Conservation (phyloP, 1,140 invertebrate species). For the Oncopeltus fasciatus region DNA sequence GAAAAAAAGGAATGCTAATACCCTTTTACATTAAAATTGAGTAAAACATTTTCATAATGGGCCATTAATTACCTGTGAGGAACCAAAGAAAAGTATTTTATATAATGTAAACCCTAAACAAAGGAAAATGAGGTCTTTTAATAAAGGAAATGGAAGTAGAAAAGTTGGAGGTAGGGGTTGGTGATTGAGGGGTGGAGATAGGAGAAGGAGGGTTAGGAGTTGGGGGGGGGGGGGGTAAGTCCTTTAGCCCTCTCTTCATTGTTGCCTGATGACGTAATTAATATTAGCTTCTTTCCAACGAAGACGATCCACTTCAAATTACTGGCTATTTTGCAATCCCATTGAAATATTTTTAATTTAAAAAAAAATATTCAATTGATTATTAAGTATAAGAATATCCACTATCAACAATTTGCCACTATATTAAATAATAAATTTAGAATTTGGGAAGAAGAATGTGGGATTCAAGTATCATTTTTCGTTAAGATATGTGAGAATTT, state of each 20-base stretch:
- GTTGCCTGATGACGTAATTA: neutral
- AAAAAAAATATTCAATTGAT: neutral
- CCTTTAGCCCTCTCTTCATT: neutral
- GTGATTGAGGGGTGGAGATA: too few species aligned
- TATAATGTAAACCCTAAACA: neutral
- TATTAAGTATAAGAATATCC: too few species aligned
- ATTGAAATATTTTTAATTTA: neutral
- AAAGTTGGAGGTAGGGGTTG: too few species aligned
- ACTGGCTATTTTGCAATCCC: neutral
- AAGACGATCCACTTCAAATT: neutral
- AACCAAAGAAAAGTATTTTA: neutral
- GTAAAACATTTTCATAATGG: neutral
- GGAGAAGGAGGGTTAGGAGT: too few species aligned
- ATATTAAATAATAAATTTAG: too few species aligned
- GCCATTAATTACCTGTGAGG: neutral
- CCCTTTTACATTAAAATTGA: neutral
- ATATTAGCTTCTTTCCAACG: neutral
- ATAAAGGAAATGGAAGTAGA: slow-evolving; percentile 4
- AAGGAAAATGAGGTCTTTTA: slow-evolving; percentile 5
- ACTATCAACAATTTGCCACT: too few species aligned
- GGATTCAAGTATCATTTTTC: too few species aligned
- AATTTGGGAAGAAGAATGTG: too few species aligned
- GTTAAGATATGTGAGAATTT: too few species aligned
- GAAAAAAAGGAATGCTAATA: too few species aligned
- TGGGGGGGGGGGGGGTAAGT: neutral